Evolutionary conservation across 2,113 vertebrate genomes (phyloP), one percentile per base, ranked within the genome.

Genomic region (Sapajus apella): DNA sequence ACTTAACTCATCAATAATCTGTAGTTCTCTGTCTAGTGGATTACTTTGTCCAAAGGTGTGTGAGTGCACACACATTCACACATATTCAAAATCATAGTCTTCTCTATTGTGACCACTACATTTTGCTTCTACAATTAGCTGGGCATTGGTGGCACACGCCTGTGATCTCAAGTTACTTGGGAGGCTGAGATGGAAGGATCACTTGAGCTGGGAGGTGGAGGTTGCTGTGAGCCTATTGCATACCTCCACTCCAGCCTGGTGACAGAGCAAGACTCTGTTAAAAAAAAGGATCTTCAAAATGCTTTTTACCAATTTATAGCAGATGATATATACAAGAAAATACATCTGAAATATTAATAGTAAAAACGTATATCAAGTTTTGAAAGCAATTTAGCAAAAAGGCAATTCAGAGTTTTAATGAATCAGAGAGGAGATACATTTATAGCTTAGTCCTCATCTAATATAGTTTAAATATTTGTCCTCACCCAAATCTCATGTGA

Each of bases 341-440:
- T 58, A 43, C 6, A 84, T 50, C 8, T 70, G 8, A 79, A 75
- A 76, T 70, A 25, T 35, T 80, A 43, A 40, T 61, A 72, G 2
- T 50, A 77, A 76, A 88, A 86, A 58, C 5, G 73, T 52, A 87
- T 23, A 77, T n/a, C 23, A 87, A 76, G 27, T 52, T 97, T 94
- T 30, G 25, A 94, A 72, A 85, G 21, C 30, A 92, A 61, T 3
- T 81, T 8, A 93, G n/a, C 52, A 72, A 64, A 80, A 81, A 80
- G 21, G 23, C 10, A 96, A 72, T 13, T 87, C 5, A 23, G 18
- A 45, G 18, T 64, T 18, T 70, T 79, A 85, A 52, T 64, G 20
- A 70, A 81, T 75, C 52, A 56, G 20, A 58, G 56, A 87, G 43
- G 25, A 3, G 10, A 56, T 50, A 64, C 6, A 64, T 37, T 80